phyloP scores from a whole-genome alignment of 2,113 vertebrate species.

The Oceanodroma tethys region DNA sequence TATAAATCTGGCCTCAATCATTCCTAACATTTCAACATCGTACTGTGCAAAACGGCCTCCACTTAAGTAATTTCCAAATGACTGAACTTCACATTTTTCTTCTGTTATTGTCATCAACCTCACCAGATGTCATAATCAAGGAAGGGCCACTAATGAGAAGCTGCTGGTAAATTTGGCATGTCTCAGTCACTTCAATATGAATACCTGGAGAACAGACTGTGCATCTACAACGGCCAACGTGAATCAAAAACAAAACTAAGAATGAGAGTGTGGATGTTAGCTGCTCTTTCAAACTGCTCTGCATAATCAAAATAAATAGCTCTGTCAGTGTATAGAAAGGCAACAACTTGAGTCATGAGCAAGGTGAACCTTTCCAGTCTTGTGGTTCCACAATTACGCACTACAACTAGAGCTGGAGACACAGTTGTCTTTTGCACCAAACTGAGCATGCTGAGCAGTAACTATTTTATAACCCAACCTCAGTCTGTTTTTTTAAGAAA shows the following conservation, averaged over 20 bases:
- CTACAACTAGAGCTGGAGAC: neutral
- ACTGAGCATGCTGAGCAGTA: neutral
- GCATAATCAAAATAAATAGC: neutral
- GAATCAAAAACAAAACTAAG: neutral
- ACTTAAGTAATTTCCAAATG: conserved; percentile 40
- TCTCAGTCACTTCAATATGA: neutral
- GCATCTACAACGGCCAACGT: neutral
- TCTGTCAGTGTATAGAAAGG: neutral
- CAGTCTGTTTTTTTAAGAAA: neutral
- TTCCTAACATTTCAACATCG: conserved; percentile 38
- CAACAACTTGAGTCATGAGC: neutral
- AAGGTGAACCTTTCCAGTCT: neutral
- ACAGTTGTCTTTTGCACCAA: neutral
- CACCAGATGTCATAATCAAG: conserved; percentile 55
- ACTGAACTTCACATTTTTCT: conserved; percentile 36
- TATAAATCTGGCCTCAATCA: conserved; percentile 57
- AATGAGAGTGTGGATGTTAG: neutral
- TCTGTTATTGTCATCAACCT: conserved; percentile 49
- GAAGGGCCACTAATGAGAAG: conserved; percentile 39
- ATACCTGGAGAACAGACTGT: conserved; percentile 4
- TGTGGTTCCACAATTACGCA: neutral
- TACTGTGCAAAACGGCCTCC: conserved; percentile 9
- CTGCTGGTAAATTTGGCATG: conserved; percentile 33
- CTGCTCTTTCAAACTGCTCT: neutral
- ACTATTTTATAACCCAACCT: neutral